Percentiles rank a stretch among this genome's conserved stretches.
Conservation (phyloP, 2,888 invertebrate species). For the Sialis fuliginosa region DNA sequence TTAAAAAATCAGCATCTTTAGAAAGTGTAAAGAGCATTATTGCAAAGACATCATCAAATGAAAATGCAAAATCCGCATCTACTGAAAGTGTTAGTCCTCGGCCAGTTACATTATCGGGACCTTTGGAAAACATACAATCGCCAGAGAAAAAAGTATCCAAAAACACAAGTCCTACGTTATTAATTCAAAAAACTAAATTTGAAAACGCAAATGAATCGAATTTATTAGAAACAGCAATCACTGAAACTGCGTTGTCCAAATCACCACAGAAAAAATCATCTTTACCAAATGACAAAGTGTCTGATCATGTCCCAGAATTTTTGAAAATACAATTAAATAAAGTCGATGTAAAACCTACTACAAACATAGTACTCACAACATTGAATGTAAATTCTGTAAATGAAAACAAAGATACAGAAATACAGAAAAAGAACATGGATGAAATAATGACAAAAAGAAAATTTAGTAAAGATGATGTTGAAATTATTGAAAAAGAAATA, state of each 20-base stretch:
- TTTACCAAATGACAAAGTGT: too few species aligned
- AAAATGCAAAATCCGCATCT: constrained; percentile 31
- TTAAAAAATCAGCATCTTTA: constrained; percentile 27
- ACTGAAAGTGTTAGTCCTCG: constrained; percentile 26
- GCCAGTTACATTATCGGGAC: constrained; percentile 4
- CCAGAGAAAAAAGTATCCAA: too few species aligned
- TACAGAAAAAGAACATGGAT: constrained; percentile 11
- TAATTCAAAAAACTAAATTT: constrained; percentile 8
- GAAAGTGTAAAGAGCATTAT: constrained; percentile 40
- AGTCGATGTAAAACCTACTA: constrained; percentile 41
- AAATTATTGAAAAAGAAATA: constrained; percentile 23
- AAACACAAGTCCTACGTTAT: neutral
- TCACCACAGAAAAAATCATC: constrained; percentile 6
- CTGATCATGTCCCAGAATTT: constrained; percentile 44
- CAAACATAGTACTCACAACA: constrained; percentile 46
- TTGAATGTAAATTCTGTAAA: constrained; percentile 15
- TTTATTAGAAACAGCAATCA: constrained; percentile 1
- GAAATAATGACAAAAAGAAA: constrained; percentile 17
- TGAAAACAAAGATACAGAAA: constrained; percentile 8
- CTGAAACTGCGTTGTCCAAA: constrained; percentile 10
- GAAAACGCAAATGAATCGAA: constrained; percentile 8
- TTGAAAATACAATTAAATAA: constrained; percentile 52
- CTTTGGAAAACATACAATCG: too few species aligned
- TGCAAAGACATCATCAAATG: constrained; percentile 26
- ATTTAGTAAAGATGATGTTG: constrained; percentile 27